phyloP scores from a whole-genome alignment of 2,797 vertebrate genomes.

The Lepidocolaptes lacrymiger region DNA sequence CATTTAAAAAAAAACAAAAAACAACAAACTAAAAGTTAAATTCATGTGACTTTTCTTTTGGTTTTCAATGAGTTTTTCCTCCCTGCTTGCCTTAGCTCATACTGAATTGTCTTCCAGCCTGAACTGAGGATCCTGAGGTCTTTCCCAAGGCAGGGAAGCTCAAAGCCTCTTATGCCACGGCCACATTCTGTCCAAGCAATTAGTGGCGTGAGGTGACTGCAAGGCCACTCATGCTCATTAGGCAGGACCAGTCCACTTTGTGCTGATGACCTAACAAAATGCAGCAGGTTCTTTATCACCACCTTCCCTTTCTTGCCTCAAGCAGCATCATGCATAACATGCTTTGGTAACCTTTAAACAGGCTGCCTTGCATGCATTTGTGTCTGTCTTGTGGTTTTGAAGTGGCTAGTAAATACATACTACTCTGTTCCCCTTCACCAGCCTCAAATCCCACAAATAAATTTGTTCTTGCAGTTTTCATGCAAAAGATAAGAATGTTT shows the following conservation, averaged over 20 bases:
- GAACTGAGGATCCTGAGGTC: slow-evolving; percentile 29
- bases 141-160: slow-evolving; percentile 29
- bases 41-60: neutral
- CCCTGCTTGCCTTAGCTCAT: neutral
- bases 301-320: slow-evolving; percentile 16
- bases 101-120: neutral
- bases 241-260: neutral
- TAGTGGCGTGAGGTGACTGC: neutral
- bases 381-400: slow-evolving; percentile 6
- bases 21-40: neutral
- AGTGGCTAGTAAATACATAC: neutral
- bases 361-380: neutral
- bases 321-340: neutral
- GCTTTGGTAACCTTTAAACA: slow-evolving; percentile 26
- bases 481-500: slow-evolving; percentile 6
- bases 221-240: neutral
- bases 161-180: slow-evolving; percentile 30
- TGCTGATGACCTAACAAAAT: slow-evolving; percentile 11
- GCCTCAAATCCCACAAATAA: neutral
- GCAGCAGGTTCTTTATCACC: neutral
- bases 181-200: slow-evolving; percentile 50
- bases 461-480: neutral
- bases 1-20: neutral
- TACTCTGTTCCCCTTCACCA: neutral
- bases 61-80: slow-evolving; percentile 9